Percentiles rank a stretch among this genome's conserved stretches.
These are phyloP conservation scores for Ladona fulva DNA, from an alignment of 1,140 invertebrate genomes.

Conservation along the genomic window DNA sequence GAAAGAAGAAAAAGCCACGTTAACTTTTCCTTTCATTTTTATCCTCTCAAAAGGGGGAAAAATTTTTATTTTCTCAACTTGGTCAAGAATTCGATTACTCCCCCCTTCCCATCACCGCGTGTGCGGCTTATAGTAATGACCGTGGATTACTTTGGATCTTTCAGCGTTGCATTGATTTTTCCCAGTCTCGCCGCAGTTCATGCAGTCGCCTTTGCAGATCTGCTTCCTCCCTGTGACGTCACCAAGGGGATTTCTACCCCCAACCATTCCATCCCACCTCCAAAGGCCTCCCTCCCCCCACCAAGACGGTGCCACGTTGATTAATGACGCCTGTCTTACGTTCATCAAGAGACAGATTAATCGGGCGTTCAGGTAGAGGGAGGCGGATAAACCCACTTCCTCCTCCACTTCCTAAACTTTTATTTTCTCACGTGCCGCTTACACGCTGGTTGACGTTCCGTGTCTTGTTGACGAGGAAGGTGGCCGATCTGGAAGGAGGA, in stretches of 20 bases:
- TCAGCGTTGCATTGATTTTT: neutral
- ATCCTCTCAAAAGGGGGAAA: no score
- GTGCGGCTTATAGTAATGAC: slow-evolving; percentile 1
- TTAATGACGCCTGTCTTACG: neutral
- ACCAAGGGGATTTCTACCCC: neutral
- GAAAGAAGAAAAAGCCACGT: no score
- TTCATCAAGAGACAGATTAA: neutral
- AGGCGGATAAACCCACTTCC: neutral
- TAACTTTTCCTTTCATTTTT: no score
- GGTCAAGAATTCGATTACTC: neutral
- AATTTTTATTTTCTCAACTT: neutral
- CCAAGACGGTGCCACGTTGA: neutral
- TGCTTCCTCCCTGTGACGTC: neutral
- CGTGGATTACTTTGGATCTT: slow-evolving; percentile 5
- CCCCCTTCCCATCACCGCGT: neutral
- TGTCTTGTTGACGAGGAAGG: no score
- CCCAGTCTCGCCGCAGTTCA: neutral
- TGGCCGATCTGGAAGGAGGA: no score
- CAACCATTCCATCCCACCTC: neutral
- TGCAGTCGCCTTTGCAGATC: slow-evolving; percentile 7
- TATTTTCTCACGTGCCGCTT: no score
- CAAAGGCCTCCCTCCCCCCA: neutral
- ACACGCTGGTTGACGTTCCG: no score
- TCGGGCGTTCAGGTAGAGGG: neutral
- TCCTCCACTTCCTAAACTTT: neutral